These are phyloP conservation scores for Echinops telfairi DNA, from an alignment of 2,113 vertebrate species.

Conservation along the genomic window DNA sequence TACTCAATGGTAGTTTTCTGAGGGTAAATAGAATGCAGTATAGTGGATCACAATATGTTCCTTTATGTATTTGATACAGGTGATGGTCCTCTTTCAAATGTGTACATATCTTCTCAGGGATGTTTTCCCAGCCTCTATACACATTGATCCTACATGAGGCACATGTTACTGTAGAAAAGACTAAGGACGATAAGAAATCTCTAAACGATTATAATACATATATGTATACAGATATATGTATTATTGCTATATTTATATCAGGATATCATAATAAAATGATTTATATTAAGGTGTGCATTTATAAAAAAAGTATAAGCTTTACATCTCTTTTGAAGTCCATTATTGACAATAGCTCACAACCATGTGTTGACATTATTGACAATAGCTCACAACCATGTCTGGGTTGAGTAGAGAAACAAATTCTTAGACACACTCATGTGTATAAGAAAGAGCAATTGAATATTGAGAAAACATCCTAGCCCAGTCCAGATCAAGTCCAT, in stretches of 20 bases:
- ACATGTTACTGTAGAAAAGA: background rate
- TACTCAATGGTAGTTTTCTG: conserved; percentile 32
- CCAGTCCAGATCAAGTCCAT: too few species aligned
- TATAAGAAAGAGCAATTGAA: too few species aligned
- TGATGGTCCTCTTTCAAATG: background rate
- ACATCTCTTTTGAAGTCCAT: too few species aligned
- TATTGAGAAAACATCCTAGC: too few species aligned
- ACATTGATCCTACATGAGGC: background rate
- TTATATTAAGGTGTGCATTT: background rate
- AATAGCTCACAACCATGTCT: background rate
- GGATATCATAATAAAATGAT: background rate
- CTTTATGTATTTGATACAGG: background rate
- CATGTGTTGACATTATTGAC: background rate
- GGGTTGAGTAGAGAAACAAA: too few species aligned
- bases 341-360: background rate
- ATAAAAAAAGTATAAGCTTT: background rate
- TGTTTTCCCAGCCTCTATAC: background rate
- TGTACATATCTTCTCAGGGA: background rate
- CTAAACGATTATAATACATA: background rate
- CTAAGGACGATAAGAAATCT: background rate
- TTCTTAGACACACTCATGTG: too few species aligned
- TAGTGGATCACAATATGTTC: background rate
- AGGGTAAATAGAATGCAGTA: background rate
- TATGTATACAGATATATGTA: too few species aligned
- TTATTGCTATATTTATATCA: background rate